These are phyloP conservation scores for Smutsia gigantea DNA, from an alignment of 2,797 vertebrate genomes.

Conservation along the genomic window DNA sequence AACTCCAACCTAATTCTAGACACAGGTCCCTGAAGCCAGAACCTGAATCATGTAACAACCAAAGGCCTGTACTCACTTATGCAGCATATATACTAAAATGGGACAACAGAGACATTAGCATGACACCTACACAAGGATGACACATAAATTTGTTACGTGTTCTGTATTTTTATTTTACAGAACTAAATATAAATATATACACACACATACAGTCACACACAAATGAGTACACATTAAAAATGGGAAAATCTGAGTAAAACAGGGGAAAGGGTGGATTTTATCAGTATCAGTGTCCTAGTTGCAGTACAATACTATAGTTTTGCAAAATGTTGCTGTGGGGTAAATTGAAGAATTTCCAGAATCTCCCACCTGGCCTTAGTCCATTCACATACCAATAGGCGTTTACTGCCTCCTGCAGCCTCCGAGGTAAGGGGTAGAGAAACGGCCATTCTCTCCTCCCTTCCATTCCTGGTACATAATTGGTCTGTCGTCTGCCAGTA, in stretches of 20 bases:
- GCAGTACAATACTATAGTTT: neutral
- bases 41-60: neutral
- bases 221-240: neutral
- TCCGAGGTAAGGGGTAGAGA: too few species aligned
- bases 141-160: neutral
- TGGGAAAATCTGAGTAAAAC: neutral
- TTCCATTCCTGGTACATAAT: too few species aligned
- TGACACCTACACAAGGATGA: neutral
- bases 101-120: neutral
- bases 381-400: too few species aligned
- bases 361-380: too few species aligned
- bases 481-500: too few species aligned
- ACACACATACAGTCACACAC: neutral
- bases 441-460: too few species aligned
- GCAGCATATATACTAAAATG: neutral
- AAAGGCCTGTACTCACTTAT: neutral
- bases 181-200: neutral
- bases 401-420: too few species aligned
- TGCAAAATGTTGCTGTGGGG: neutral
- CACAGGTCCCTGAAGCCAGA: neutral
- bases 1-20: neutral
- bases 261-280: neutral
- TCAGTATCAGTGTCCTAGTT: neutral
- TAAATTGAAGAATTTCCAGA: too few species aligned
- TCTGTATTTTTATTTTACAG: conserved; percentile 11